Conservation (phyloP, 2,113 vertebrate genomes). For the Rhinogobius similis region DNA sequence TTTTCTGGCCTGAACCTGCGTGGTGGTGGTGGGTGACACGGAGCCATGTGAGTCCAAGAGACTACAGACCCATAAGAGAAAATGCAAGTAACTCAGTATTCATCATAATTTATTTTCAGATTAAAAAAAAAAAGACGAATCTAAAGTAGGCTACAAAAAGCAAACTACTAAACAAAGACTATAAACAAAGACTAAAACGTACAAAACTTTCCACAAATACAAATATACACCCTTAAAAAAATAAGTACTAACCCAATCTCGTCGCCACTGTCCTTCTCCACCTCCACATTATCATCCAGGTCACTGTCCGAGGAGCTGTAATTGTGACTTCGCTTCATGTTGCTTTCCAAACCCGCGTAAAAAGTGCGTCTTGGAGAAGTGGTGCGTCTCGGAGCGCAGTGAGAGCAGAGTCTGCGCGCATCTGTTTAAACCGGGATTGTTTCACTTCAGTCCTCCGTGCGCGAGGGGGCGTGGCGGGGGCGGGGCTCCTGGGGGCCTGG, state of each 20-base stretch:
- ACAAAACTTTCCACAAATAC: neutral
- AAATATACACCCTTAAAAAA: neutral
- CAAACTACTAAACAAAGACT: neutral
- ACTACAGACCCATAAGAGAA: constrained; percentile 42
- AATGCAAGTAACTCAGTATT: neutral
- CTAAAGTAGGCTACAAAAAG: neutral
- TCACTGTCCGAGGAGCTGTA: constrained; percentile 95
- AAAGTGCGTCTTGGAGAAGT: neutral
- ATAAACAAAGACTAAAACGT: neutral
- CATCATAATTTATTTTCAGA: neutral
- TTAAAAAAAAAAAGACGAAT: neutral
- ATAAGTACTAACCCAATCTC: constrained; percentile 83
- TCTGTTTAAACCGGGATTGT: constrained; percentile 37
- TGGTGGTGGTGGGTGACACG: constrained; percentile 87
- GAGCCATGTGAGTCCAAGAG: constrained; percentile 82
- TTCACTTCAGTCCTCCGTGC: constrained; percentile 45
- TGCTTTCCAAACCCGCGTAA: constrained; percentile 2
- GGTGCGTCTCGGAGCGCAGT: constrained; percentile 14
- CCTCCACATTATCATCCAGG: constrained; percentile 90
- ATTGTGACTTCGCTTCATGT: constrained; percentile 89
- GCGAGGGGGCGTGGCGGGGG: constrained; percentile 41
- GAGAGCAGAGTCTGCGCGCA: constrained; percentile 22
- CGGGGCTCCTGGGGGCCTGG: constrained; percentile 8
- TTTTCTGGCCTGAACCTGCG: constrained; percentile 93
- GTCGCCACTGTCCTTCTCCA: constrained; percentile 93